Evolutionary conservation across 2,113 vertebrate species (phyloP).

Genomic region (Drymodes brunneopygia): DNA sequence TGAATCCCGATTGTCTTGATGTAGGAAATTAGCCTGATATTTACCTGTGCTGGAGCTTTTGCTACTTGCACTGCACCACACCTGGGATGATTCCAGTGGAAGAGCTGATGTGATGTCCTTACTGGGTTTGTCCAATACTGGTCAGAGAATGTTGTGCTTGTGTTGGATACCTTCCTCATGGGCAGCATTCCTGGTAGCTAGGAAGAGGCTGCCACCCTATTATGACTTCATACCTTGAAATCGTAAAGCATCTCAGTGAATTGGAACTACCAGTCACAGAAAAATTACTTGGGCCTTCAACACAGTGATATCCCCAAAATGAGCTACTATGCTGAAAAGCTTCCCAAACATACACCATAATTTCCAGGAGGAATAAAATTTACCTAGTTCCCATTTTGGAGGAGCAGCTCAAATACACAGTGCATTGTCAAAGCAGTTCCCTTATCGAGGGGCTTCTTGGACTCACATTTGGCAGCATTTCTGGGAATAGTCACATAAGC

Average conservation of each 20-base stretch:
- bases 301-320: not conserved
- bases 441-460: not conserved
- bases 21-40: not conserved
- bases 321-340: not conserved
- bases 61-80: not conserved
- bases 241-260: not conserved
- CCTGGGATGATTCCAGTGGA: not conserved
- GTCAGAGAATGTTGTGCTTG: not conserved
- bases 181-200: not conserved
- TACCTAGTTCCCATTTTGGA: not conserved
- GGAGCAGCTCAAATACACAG: not conserved
- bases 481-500: not conserved
- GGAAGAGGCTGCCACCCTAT: not conserved
- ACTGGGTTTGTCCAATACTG: not conserved
- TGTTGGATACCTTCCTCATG: not conserved
- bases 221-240: not conserved
- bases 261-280: not conserved
- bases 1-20: not conserved
- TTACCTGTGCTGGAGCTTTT: not conserved
- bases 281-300: not conserved
- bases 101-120: not conserved
- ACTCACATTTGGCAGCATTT: not conserved
- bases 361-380: not conserved
- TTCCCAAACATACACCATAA: not conserved
- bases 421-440: not conserved